These are phyloP conservation scores for Zootermopsis nevadensis DNA, from an alignment of 2,888 invertebrate genomes.

Conservation along the genomic window DNA sequence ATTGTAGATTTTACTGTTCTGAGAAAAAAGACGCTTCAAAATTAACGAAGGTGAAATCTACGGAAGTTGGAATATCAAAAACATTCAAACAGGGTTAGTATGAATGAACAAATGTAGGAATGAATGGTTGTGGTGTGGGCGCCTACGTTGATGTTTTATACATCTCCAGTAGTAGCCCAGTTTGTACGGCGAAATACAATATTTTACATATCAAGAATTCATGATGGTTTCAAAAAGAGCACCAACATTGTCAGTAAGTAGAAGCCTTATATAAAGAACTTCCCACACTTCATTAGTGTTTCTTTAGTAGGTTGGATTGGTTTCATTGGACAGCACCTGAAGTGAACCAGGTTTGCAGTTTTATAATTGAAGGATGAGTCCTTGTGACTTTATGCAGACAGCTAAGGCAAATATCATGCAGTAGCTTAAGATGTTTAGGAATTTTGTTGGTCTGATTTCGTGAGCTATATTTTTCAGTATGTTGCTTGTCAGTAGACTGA, in stretches of 20 bases:
- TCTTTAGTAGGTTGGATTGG: not conserved
- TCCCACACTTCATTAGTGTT: not conserved
- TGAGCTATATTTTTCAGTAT: too few relatives aligned
- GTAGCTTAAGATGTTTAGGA: not conserved
- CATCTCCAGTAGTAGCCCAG: too few relatives aligned
- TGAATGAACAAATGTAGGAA: too few relatives aligned
- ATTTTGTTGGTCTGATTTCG: not conserved
- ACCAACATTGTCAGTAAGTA: too few relatives aligned
- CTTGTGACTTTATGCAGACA: too few relatives aligned
- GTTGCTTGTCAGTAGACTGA: too few relatives aligned
- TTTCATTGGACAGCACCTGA: not conserved
- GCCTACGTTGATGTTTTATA: too few relatives aligned
- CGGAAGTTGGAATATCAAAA: constrained; percentile 14
- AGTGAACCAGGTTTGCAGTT: not conserved
- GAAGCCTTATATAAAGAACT: too few relatives aligned
- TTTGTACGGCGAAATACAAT: too few relatives aligned
- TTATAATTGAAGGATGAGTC: too few relatives aligned
- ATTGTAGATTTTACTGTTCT: not conserved
- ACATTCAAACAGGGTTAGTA: not conserved
- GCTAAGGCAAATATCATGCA: not conserved
- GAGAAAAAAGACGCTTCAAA: constrained; percentile 11
- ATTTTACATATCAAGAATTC: too few relatives aligned
- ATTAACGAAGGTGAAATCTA: constrained; percentile 9
- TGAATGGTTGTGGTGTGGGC: not conserved
- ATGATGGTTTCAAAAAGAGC: too few relatives aligned